Base-by-base conservation (phyloP, 2,113 vertebrate genomes). In the Larimichthys crocea region DNA sequence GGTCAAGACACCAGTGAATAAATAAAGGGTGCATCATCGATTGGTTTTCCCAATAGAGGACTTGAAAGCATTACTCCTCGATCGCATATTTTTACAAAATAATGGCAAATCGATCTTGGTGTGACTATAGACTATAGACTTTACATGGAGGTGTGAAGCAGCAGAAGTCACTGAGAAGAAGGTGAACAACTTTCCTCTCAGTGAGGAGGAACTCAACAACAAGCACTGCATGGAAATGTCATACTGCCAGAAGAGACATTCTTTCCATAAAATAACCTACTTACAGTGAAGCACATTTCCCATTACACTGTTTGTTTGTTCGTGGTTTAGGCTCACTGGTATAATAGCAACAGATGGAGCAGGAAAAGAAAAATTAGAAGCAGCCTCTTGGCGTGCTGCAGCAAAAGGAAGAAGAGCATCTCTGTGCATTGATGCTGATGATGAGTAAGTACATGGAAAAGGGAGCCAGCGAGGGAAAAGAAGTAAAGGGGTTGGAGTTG, bases 341-440 rank as follows among this genome's bases (percentile, higher is more conserved):
- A 72, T 76, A 71, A 68, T 20, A 56, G 67, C 63, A 61, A 61
- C 56, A 65, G 65, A 75, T 2, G 0, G 67, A 49, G 44, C 40
- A 35, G 55, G 26, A 0, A 14, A 22, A 74, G 73, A 60, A 76
- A 85, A 79, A 42, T 46, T 62, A 81, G 60, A 24, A 68, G 68
- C 77, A 53, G 70, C 75, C 26, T 87, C 68, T 88, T 92, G 85
- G 83, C 80, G 7, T 50, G 66, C 84, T 73, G 77, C 69, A 24
- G 87, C 70, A 83, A 77, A 81, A 76, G 83, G 88, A 86, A 86
- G 88, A 76, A 73, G 88, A 91, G 89, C 81, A 85, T 84, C 83
- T 91, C 92, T 90, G 76, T 89, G 84, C 80, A 82, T 77, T 90
- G 89, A 91, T 89, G 79, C 88, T 83, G 83, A 87, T 74, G 71